Percentiles rank a stretch among this genome's conserved stretches.
These are phyloP conservation scores for Diarsia brunnea DNA, from an alignment of 2,888 invertebrate species.

Conservation along the genomic window DNA sequence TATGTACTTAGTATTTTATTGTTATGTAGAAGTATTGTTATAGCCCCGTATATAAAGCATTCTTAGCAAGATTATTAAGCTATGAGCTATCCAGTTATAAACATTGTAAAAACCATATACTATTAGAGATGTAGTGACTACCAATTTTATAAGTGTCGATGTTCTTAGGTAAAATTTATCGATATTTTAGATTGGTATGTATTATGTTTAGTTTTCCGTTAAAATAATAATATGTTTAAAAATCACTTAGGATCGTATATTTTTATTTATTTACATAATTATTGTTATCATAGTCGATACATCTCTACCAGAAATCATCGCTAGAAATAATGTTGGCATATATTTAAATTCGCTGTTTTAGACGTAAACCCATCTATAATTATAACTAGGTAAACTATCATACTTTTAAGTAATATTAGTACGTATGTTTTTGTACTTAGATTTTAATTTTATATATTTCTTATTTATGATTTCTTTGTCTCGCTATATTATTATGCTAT, in stretches of 20 bases:
- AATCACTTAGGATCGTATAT: slow-evolving; percentile 9
- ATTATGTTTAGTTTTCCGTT: background rate
- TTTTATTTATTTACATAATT: slow-evolving; percentile 12
- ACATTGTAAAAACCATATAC: slow-evolving; percentile 59
- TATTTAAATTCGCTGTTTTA: slow-evolving; percentile 26
- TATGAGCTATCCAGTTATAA: slow-evolving; percentile 18
- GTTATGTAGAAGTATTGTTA: slow-evolving; percentile 53
- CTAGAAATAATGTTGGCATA: slow-evolving; percentile 30
- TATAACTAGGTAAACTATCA: slow-evolving; percentile 18
- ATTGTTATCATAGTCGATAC: slow-evolving; percentile 14
- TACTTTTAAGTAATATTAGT: slow-evolving; percentile 26
- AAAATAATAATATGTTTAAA: background rate
- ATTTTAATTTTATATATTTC: slow-evolving; percentile 47
- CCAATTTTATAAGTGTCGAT: slow-evolving; percentile 26
- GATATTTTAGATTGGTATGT: slow-evolving; percentile 16
- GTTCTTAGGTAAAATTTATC: slow-evolving; percentile 18
- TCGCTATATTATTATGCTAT: slow-evolving; percentile 57
- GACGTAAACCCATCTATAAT: slow-evolving; percentile 7
- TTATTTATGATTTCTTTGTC: slow-evolving; percentile 45
- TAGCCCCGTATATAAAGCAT: slow-evolving; percentile 38
- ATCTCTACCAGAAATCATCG: slow-evolving; percentile 24
- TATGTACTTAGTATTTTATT: slow-evolving; percentile 51
- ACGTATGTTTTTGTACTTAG: slow-evolving; percentile 48
- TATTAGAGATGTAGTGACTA: slow-evolving; percentile 58
- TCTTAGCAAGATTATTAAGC: slow-evolving; percentile 25